phyloP scores from a whole-genome alignment of 2,888 invertebrate genomes.

The Lingula anatina region DNA sequence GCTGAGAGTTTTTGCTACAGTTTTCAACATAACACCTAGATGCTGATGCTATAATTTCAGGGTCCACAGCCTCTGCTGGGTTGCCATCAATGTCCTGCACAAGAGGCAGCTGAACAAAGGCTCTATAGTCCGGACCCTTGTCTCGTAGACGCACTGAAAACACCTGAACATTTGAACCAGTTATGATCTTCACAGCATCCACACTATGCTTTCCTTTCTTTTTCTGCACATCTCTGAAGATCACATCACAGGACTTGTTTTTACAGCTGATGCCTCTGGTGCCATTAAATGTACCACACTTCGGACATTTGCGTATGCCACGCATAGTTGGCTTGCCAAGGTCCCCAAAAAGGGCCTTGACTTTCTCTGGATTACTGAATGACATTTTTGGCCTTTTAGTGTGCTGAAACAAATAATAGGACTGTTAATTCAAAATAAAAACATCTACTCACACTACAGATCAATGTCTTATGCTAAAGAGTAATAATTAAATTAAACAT shows the following conservation, averaged over 20 bases:
- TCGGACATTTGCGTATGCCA: slow-evolving; percentile 69
- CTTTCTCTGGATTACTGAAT: slow-evolving; percentile 36
- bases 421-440: too few relatives aligned
- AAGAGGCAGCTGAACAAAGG: slow-evolving; percentile 63
- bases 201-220: slow-evolving; percentile 57
- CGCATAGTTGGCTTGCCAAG: slow-evolving; percentile 64
- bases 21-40: slow-evolving; percentile 51
- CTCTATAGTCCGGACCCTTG: slow-evolving; percentile 66
- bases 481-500: too few relatives aligned
- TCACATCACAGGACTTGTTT: slow-evolving; percentile 65
- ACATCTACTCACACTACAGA: too few relatives aligned
- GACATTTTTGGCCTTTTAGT: too few relatives aligned
- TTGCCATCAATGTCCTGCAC: slow-evolving; percentile 48
- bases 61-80: slow-evolving; percentile 39
- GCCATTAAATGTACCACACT: slow-evolving; percentile 72
- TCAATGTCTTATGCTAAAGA: too few relatives aligned
- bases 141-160: slow-evolving; percentile 69
- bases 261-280: slow-evolving; percentile 70
- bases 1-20: slow-evolving; percentile 28
- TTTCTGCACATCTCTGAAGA: slow-evolving; percentile 61
- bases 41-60: slow-evolving; percentile 37
- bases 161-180: slow-evolving; percentile 57
- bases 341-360: slow-evolving; percentile 54
- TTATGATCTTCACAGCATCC: slow-evolving; percentile 65
- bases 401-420: too few relatives aligned